A percentile compares a stretch with the other conserved stretches of the same genome.
phyloP scores from a whole-genome alignment of 2,888 invertebrate genomes.

The Pheosia tremula region DNA sequence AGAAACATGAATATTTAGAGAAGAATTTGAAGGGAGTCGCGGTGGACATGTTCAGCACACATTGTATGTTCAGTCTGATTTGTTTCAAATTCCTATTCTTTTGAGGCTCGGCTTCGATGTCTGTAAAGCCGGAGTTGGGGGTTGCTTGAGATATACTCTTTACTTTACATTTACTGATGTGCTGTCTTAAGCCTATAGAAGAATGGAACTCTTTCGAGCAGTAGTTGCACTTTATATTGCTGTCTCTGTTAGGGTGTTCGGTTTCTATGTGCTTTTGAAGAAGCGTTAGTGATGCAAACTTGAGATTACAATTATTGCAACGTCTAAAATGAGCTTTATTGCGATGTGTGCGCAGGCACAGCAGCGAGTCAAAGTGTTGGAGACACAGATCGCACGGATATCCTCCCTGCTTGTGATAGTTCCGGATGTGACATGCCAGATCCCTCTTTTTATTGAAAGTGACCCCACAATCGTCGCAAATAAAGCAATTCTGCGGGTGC shows the following conservation, averaged over 20 bases:
- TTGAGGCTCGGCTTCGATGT: constrained; percentile 43
- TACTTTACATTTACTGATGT: constrained; percentile 62
- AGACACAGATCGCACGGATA: constrained; percentile 65
- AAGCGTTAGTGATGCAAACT: constrained; percentile 53
- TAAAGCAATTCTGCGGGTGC: constrained; percentile 62
- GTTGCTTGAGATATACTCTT: constrained; percentile 45
- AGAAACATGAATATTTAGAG: constrained; percentile 70
- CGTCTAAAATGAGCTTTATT: constrained; percentile 59
- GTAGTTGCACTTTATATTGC: constrained; percentile 57
- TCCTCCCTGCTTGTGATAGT: constrained; percentile 57
- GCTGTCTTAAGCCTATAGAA: constrained; percentile 59
- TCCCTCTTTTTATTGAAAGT: constrained; percentile 64
- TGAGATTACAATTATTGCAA: constrained; percentile 59
- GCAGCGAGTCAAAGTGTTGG: constrained; percentile 49
- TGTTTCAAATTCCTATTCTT: constrained; percentile 61
- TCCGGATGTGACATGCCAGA: constrained; percentile 59
- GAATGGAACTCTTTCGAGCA: constrained; percentile 66
- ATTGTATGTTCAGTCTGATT: constrained; percentile 69
- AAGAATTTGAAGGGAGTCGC: constrained; percentile 74
- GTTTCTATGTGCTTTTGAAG: constrained; percentile 58
- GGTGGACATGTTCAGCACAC: constrained; percentile 73
- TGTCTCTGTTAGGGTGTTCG: constrained; percentile 58
- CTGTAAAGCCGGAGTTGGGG: constrained; percentile 23
- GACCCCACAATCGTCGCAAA: constrained; percentile 66
- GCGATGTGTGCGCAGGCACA: constrained; percentile 51